Base-by-base conservation (phyloP, 1,140 invertebrate genomes). In the Chionoecetes opilio region DNA sequence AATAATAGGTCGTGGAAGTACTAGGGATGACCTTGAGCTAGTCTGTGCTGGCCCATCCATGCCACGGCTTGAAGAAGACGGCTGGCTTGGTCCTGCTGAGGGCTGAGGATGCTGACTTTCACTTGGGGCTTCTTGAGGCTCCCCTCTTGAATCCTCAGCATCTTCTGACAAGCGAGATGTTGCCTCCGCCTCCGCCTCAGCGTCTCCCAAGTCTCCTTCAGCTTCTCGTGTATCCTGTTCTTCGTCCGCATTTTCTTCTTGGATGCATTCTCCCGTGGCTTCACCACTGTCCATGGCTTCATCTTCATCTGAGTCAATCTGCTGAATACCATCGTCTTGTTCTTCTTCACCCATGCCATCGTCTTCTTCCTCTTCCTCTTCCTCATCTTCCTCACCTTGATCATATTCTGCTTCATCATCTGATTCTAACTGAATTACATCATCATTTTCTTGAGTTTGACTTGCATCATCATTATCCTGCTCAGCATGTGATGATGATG, bases 61-160 rank as follows among this genome's bases (percentile, higher is more conserved):
- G 97, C 97, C 91, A 97, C 97, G 95, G 97, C 96, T 95, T 96
- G 96, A 95, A 96, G 96, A 96, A 95, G 96, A 95, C 96, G 93
- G 93, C 92, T 94, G 85, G 91, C 96, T 89, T 96, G 96, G 85
- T 96, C 96, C 35, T 95, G 96, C 31, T 96, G 96, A 95, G 97
- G 96, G 90, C 97, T 97, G 96, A 97, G 97, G 82, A 97, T 97
- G 32, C 96, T 96, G 89, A 97, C 97, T 95, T 97, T 97, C 91
- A 94, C 94, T 95, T 32, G 90, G 94, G 0, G 82, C 31, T 41
- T 88, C 95, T 38, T 82, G 90, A 41, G 92, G 46, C 63, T 95
- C 93, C 93, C 94, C 95, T 11, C 96, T 96, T 11, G 95, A 95
- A 31, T 95, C 95, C 38, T 96, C 96, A 26, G 88, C 89, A 37